Evolutionary conservation across 2,888 invertebrate genomes (phyloP).

Genomic region (Drosophila mimetica): DNA sequence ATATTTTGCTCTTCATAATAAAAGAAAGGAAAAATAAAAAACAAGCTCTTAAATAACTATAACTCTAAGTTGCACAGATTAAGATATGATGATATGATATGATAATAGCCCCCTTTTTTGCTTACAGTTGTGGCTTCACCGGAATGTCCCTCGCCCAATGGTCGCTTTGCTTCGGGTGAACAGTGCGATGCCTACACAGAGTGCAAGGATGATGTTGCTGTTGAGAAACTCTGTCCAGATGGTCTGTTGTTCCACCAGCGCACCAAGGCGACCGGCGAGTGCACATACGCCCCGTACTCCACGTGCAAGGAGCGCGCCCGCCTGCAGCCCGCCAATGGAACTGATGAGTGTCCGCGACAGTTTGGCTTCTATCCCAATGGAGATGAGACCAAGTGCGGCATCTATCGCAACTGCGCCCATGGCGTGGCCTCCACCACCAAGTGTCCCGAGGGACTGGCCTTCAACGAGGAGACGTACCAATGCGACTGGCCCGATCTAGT

Average conservation of each 20-base stretch:
- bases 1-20: constrained; percentile 50
- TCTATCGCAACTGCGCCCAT: constrained; percentile 92
- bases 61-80: neutral
- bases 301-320: constrained; percentile 89
- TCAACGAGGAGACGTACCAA: constrained; percentile 89
- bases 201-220: constrained; percentile 89
- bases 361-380: constrained; percentile 89
- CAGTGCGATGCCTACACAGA: constrained; percentile 91
- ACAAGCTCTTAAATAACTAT: neutral
- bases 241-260: constrained; percentile 90
- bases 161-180: constrained; percentile 87
- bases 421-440: constrained; percentile 90
- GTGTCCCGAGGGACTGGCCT: constrained; percentile 94
- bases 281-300: constrained; percentile 93
- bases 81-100: neutral
- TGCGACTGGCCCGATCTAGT: constrained; percentile 96
- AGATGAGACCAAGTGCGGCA: constrained; percentile 88
- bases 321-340: constrained; percentile 86
- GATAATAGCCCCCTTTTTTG: neutral
- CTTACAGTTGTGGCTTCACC: constrained; percentile 60
- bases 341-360: constrained; percentile 89
- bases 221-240: constrained; percentile 92
- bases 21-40: constrained; percentile 25
- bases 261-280: constrained; percentile 87
- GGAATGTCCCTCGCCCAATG: constrained; percentile 88